A percentile compares a stretch with the other conserved stretches of the same genome.
Evolutionary conservation across 2,888 invertebrate species (phyloP).

Genomic region (Cotesia congregata): DNA sequence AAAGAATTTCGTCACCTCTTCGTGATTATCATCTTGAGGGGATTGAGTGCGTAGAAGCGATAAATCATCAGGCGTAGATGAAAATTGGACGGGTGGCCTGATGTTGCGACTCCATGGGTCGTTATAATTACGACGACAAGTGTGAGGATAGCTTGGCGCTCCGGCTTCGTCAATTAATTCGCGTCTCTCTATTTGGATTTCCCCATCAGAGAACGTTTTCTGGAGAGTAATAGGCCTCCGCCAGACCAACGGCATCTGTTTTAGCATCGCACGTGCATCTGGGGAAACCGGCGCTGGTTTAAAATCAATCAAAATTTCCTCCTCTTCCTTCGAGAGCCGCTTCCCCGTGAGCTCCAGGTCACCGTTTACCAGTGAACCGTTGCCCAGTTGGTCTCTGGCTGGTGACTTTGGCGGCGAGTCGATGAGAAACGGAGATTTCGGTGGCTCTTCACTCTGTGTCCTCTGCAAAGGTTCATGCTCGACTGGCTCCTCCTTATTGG

Average conservation of each 20-base stretch:
- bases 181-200: constrained; percentile 75
- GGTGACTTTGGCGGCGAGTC: constrained; percentile 71
- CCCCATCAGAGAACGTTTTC: constrained; percentile 86
- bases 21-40: constrained; percentile 61
- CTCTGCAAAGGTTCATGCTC: constrained; percentile 85
- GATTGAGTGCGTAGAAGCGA: constrained; percentile 62
- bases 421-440: constrained; percentile 80
- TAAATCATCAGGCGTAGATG: constrained; percentile 68
- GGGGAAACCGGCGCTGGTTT: constrained; percentile 82
- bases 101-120: constrained; percentile 64
- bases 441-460: constrained; percentile 89
- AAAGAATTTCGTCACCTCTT: constrained; percentile 57
- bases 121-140: constrained; percentile 66
- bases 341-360: constrained; percentile 44
- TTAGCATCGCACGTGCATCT: constrained; percentile 72
- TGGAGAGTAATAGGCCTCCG: constrained; percentile 74
- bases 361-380: constrained; percentile 58
- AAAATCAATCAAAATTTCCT: constrained; percentile 89
- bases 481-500: constrained; percentile 56
- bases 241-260: constrained; percentile 61
- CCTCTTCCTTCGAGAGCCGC: constrained; percentile 76
- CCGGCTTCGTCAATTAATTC: constrained; percentile 68
- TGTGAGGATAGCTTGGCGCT: constrained; percentile 69
- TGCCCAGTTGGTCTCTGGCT: constrained; percentile 31
- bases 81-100: constrained; percentile 66